A percentile compares a stretch with the other conserved stretches of the same genome.
These are phyloP conservation scores for Rhagium mordax DNA, from an alignment of 2,888 invertebrate genomes.

Conservation along the genomic window DNA sequence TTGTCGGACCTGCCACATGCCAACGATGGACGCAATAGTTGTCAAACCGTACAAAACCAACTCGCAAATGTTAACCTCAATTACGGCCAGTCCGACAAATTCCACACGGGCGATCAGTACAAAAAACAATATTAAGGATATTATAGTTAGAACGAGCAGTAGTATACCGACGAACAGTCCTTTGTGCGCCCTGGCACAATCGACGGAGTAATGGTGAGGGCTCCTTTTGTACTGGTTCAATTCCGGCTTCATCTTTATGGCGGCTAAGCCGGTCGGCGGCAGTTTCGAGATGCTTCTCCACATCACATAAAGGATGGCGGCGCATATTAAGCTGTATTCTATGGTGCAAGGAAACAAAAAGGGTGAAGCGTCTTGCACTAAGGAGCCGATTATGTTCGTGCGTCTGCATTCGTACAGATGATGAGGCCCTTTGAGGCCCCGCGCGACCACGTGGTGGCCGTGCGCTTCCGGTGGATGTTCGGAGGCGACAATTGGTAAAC, in stretches of 20 bases:
- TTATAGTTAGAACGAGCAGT: conserved; percentile 86
- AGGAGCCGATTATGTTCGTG: conserved; percentile 90
- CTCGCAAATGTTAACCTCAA: conserved; percentile 83
- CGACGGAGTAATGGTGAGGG: conserved; percentile 91
- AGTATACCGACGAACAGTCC: conserved; percentile 82
- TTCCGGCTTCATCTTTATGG: conserved; percentile 67
- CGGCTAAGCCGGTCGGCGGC: conserved; percentile 64
- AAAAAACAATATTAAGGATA: conserved; percentile 74
- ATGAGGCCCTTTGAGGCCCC: conserved; percentile 89
- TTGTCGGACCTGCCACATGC: conserved; percentile 90
- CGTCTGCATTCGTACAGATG: conserved; percentile 91
- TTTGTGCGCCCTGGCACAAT: conserved; percentile 94
- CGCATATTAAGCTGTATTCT: conserved; percentile 96
- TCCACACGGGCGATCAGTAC: conserved; percentile 54
- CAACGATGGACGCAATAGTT: conserved; percentile 88
- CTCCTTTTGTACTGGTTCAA: conserved; percentile 78
- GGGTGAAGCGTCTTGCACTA: conserved; percentile 68
- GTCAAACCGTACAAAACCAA: conserved; percentile 89
- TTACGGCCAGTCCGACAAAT: conserved; percentile 51
- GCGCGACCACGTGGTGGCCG: conserved; percentile 78
- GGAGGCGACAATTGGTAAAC: conserved; percentile 62
- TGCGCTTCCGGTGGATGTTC: conserved; percentile 66
- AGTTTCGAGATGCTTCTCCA: conserved; percentile 90
- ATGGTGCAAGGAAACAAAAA: conserved; percentile 96
- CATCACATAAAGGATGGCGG: conserved; percentile 96